Evolutionary conservation across 2,113 vertebrate species (phyloP), one percentile per base, ranked within the genome.

Genomic region (Epinephelus moara): DNA sequence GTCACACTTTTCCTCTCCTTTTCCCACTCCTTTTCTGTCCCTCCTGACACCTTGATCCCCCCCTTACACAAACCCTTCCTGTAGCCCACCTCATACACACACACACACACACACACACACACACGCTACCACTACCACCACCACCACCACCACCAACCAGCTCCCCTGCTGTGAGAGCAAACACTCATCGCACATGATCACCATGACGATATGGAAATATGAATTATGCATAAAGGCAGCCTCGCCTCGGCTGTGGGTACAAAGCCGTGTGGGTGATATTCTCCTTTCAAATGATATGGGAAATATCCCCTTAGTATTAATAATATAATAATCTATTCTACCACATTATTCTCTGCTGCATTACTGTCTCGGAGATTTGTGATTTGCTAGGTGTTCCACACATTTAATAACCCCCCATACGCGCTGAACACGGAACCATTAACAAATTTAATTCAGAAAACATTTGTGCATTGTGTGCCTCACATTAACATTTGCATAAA

Each of bases 191-290:
- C 88, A 85, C 93, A 91, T 91, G 90, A 94, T 94, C 92, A 92
- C 91, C 93, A 92, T 93, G 92, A 94, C 86, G 92, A 94, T 94
- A 93, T 91, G 87, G 89, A 92, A 93, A 90, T 91, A 94, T 94
- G 93, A 93, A 94, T 94, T 92, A 94, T 94, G 91, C 93, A 94
- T 94, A 69, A 80, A 88, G 80, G 66, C 85, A 87, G 85, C 86
- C 84, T 89, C 72, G 85, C 89, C 87, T 94, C 73, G 72, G 64
- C 90, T 86, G 83, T 70, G 89, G 92, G 85, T 92, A 92, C 91
- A 93, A 93, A 93, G 91, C 88, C 27, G 81, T 79, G 88, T 85
- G 91, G 91, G 85, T 91, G 90, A 92, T 88, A 91, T 81, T 86
- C 91, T 90, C 82, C 88, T 78, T 81, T 92, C 88, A 90, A 83